Conservation (phyloP, 53 echinoderm and acorn worm species). For the Temnopleurus reevesii region DNA sequence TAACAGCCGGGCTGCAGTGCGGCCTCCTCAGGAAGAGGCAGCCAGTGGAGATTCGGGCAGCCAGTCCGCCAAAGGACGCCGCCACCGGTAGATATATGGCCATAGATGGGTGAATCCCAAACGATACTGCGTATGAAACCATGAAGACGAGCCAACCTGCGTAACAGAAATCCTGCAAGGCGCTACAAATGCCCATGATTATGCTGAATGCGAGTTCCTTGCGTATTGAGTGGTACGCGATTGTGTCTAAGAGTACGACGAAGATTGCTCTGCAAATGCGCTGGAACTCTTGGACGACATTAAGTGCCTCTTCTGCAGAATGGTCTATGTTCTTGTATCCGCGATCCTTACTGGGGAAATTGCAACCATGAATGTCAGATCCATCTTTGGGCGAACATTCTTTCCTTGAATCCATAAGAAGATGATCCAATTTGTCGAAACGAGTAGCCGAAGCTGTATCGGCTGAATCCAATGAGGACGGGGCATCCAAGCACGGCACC, state of each 20-base stretch:
- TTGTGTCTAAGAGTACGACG: not conserved
- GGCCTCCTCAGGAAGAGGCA: not conserved
- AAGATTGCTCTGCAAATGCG: not conserved
- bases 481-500: too few species aligned
- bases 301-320: too few species aligned
- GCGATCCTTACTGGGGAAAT: too few species aligned
- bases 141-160: conserved; percentile 7
- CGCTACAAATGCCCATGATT: not conserved
- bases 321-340: too few species aligned
- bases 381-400: too few species aligned
- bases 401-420: too few species aligned
- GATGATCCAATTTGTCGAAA: too few species aligned
- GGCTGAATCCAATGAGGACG: too few species aligned
- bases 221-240: not conserved
- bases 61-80: not conserved
- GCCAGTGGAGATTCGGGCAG: not conserved
- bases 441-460: too few species aligned
- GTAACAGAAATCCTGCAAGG: not conserved
- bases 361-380: too few species aligned
- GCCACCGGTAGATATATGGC: not conserved
- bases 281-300: too few species aligned
- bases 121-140: not conserved
- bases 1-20: not conserved
- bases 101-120: not conserved
- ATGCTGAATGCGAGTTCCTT: not conserved